These are phyloP conservation scores for Callyntrura guangdongensis DNA, from an alignment of 2,888 invertebrate species.

Conservation along the genomic window DNA sequence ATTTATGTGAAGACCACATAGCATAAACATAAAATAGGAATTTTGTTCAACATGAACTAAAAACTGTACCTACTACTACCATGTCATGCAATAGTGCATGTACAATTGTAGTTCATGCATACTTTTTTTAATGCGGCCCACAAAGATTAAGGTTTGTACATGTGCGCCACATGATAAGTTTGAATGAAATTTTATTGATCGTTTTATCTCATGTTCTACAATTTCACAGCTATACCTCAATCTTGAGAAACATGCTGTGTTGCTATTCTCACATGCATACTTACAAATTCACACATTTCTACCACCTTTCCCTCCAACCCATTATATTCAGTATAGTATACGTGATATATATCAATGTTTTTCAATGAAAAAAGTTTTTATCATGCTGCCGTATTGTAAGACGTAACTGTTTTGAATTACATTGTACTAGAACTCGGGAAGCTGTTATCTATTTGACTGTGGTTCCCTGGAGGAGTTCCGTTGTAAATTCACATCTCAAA, in stretches of 20 bases:
- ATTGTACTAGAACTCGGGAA: slow-evolving; percentile 90
- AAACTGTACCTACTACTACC: neutral
- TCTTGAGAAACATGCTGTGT: no score
- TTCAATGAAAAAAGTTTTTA: slow-evolving; percentile 14
- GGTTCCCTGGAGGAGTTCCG: slow-evolving; percentile 96
- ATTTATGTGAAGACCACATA: neutral
- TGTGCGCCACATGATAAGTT: no score
- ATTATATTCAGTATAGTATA: no score
- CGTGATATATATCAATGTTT: neutral
- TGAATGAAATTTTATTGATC: no score
- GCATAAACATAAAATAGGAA: neutral
- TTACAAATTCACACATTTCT: neutral
- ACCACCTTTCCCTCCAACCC: neutral
- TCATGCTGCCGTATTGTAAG: neutral
- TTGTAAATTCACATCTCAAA: slow-evolving; percentile 96
- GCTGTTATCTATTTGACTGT: slow-evolving; percentile 96
- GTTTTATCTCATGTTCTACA: no score
- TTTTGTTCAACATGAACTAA: no score
- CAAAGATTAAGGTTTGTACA: no score
- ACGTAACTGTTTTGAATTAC: neutral
- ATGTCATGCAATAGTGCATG: no score
- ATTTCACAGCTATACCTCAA: neutral
- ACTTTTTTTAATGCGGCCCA: neutral
- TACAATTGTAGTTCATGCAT: no score
- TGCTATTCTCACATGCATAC: no score